Evolutionary conservation across 2,888 invertebrate species (phyloP).

Genomic region (Vesta saturnalis): DNA sequence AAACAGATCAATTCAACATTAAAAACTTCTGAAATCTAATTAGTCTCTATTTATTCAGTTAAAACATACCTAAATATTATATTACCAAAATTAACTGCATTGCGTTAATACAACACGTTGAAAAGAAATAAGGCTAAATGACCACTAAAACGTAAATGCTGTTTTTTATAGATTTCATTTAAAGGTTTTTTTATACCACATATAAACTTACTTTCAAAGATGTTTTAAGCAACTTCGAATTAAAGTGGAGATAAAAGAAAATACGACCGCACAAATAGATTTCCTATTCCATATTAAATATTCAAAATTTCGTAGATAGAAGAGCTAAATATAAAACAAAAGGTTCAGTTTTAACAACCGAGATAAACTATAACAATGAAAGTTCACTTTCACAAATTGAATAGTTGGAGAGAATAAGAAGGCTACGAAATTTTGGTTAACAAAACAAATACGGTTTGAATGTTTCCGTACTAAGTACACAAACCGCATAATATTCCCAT

Average conservation of each 20-base stretch:
- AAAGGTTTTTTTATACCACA: neutral
- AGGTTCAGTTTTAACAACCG: constrained; percentile 17
- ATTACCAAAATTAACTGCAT: too few relatives aligned
- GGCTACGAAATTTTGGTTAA: constrained; percentile 27
- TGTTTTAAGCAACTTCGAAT: constrained; percentile 5
- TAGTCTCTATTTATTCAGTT: too few relatives aligned
- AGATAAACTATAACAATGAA: constrained; percentile 30
- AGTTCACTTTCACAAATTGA: constrained; percentile 35
- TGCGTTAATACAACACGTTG: neutral
- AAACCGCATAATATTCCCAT: constrained; percentile 36
- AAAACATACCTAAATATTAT: too few relatives aligned
- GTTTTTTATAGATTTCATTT: constrained; percentile 12
- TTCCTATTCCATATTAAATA: neutral
- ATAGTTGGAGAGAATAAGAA: constrained; percentile 25
- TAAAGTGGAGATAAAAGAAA: neutral
- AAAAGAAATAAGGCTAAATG: constrained; percentile 6
- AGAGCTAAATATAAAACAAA: neutral
- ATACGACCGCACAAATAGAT: neutral
- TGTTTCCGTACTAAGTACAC: constrained; percentile 34
- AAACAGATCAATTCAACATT: too few relatives aligned
- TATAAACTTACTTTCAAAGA: constrained; percentile 8
- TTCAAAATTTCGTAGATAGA: constrained; percentile 7
- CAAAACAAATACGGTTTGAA: constrained; percentile 32
- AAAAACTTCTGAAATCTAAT: too few relatives aligned
- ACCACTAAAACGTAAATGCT: constrained; percentile 7